Percentiles rank a stretch among this genome's conserved stretches.
Evolutionary conservation across 2,113 vertebrate genomes (phyloP).

Genomic region (Symphodus melops): DNA sequence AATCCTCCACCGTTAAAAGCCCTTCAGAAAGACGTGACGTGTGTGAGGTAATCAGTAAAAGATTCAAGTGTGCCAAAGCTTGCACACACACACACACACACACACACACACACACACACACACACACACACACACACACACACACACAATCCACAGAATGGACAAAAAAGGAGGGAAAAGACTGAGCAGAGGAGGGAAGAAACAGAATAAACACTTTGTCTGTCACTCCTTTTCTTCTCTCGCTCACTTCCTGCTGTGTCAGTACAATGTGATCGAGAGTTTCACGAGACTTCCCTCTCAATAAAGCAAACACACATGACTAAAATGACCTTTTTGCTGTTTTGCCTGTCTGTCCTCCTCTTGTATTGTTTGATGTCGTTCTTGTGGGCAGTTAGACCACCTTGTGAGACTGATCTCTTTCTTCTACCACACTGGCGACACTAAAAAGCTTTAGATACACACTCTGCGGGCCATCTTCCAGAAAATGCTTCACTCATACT

Average conservation of each 20-base stretch:
- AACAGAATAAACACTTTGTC: slow-evolving; percentile 66
- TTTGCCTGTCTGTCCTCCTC: slow-evolving; percentile 20
- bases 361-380: slow-evolving; percentile 17
- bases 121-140: slow-evolving; percentile 19
- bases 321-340: slow-evolving; percentile 51
- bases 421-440: background rate
- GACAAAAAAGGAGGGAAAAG: slow-evolving; percentile 78
- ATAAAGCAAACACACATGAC: slow-evolving; percentile 53
- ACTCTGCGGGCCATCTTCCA: background rate
- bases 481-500: background rate
- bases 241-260: slow-evolving; percentile 60
- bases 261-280: slow-evolving; percentile 64
- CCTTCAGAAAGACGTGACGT: slow-evolving; percentile 73
- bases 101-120: slow-evolving; percentile 23
- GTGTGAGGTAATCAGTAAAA: slow-evolving; percentile 82
- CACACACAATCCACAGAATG: slow-evolving; percentile 25
- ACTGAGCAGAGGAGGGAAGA: slow-evolving; percentile 72
- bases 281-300: slow-evolving; percentile 54
- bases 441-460: background rate
- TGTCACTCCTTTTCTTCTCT: slow-evolving; percentile 30
- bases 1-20: slow-evolving; percentile 77
- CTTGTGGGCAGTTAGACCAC: slow-evolving; percentile 1
- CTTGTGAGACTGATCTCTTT: background rate
- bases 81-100: slow-evolving; percentile 17
- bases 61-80: slow-evolving; percentile 73